These are phyloP conservation scores for Erebia epiphron DNA, from an alignment of 2,888 invertebrate species.

Conservation along the genomic window DNA sequence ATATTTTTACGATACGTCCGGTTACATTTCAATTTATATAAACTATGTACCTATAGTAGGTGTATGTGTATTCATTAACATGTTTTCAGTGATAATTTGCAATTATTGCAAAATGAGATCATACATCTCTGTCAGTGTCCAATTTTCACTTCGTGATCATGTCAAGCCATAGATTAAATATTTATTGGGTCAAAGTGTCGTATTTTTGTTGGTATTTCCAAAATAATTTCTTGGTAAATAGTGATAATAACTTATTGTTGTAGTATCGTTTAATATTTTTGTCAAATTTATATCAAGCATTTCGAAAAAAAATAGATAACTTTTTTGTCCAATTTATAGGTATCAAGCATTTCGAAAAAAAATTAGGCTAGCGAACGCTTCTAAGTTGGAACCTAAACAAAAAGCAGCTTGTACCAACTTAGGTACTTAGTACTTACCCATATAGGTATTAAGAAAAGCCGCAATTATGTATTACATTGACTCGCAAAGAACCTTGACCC, in stretches of 20 bases:
- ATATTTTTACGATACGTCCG: too few species aligned
- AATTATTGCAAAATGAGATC: not conserved
- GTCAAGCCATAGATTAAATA: too few species aligned
- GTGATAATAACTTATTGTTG: not conserved
- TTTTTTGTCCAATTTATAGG: not conserved
- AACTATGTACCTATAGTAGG: too few species aligned
- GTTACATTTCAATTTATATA: too few species aligned
- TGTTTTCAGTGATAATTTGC: too few species aligned
- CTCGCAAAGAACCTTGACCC: slow-evolving; percentile 63
- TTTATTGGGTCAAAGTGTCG: not conserved
- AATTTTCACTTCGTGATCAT: not conserved
- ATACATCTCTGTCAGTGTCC: not conserved
- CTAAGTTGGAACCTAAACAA: not conserved
- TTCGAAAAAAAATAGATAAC: not conserved
- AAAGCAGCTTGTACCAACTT: not conserved
- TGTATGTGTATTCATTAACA: too few species aligned
- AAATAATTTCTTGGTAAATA: not conserved
- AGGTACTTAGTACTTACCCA: not conserved
- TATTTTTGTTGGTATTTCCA: not conserved
- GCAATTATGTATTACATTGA: slow-evolving; percentile 65
- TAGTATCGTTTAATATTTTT: not conserved
- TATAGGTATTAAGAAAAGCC: not conserved
- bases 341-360: not conserved
- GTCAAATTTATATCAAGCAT: not conserved
- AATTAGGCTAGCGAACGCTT: not conserved